These are phyloP conservation scores for Sebastes melanostomus DNA, from an alignment of 2,797 vertebrate genomes.

Conservation along the genomic window DNA sequence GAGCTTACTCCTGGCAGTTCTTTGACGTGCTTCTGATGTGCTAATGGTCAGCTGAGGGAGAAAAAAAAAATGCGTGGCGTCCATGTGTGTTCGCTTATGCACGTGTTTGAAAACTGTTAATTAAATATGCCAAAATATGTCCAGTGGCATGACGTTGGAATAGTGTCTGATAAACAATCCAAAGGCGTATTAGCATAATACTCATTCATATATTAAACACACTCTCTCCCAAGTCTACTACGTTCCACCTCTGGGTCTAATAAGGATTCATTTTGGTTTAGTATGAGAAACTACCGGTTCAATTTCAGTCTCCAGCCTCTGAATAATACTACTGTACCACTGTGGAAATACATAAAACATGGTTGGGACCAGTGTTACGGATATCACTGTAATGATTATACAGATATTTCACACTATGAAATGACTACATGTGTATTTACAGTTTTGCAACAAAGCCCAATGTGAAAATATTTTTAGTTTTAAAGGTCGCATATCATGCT, in stretches of 20 bases:
- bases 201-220: slow-evolving; percentile 66
- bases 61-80: background rate
- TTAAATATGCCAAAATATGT: background rate
- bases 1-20: background rate
- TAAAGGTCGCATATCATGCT: too few species aligned
- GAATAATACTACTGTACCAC: background rate
- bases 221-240: slow-evolving; percentile 5
- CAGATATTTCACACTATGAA: background rate
- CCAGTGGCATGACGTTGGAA: slow-evolving; percentile 5
- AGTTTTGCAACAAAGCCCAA: background rate
- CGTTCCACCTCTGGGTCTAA: slow-evolving; percentile 19
- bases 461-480: too few species aligned
- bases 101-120: background rate
- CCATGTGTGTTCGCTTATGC: background rate
- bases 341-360: slow-evolving; percentile 27
- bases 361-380: background rate
- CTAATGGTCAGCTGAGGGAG: background rate
- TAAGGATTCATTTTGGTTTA: slow-evolving; percentile 20
- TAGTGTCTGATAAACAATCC: slow-evolving; percentile 49
- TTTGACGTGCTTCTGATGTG: background rate
- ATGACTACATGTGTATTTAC: background rate
- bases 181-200: slow-evolving; percentile 44
- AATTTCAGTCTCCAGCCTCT: background rate
- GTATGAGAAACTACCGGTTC: background rate
- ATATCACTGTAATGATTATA: slow-evolving; percentile 1